A percentile compares a stretch with the other conserved stretches of the same genome.
phyloP scores from a whole-genome alignment of 1,140 invertebrate species.

The Bombus terrestris region DNA sequence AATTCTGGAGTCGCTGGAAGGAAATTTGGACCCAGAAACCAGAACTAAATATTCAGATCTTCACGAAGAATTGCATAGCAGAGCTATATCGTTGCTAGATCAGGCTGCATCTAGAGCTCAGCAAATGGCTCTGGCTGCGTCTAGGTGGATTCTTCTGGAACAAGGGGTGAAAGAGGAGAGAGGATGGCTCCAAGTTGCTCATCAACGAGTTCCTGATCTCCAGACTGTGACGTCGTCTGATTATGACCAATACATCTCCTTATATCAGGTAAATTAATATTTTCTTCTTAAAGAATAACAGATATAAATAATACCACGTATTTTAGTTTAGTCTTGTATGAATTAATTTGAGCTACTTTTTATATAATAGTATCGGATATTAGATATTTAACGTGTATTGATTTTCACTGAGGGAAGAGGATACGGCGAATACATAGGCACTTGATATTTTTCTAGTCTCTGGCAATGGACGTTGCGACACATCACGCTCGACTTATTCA shows the following conservation, averaged over 20 bases:
- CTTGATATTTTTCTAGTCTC: slow-evolving; percentile 82
- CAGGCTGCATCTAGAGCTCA: slow-evolving; percentile 90
- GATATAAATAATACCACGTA: not conserved
- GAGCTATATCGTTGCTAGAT: slow-evolving; percentile 89
- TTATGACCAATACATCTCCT: slow-evolving; percentile 91
- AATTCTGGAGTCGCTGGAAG: slow-evolving; percentile 92
- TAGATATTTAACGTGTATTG: not conserved
- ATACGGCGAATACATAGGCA: not conserved
- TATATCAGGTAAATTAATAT: slow-evolving; percentile 85
- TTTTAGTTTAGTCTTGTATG: not conserved
- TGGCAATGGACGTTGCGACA: slow-evolving; percentile 89
- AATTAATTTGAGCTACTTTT: not conserved
- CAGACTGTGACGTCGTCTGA: slow-evolving; percentile 90
- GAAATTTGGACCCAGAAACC: slow-evolving; percentile 91
- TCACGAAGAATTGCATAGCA: slow-evolving; percentile 89
- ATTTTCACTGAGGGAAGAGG: not conserved
- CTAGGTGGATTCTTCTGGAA: slow-evolving; percentile 90
- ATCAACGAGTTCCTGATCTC: slow-evolving; percentile 90
- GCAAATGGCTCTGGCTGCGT: slow-evolving; percentile 91
- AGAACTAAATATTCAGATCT: slow-evolving; percentile 87
- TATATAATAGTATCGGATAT: not conserved
- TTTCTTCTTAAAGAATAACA: not conserved
- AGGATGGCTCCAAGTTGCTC: slow-evolving; percentile 91
- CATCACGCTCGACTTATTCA: slow-evolving; percentile 90
- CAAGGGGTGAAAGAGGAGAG: slow-evolving; percentile 91